Base-by-base conservation (phyloP, 2,888 invertebrate species). In the Artemia sinica region DNA sequence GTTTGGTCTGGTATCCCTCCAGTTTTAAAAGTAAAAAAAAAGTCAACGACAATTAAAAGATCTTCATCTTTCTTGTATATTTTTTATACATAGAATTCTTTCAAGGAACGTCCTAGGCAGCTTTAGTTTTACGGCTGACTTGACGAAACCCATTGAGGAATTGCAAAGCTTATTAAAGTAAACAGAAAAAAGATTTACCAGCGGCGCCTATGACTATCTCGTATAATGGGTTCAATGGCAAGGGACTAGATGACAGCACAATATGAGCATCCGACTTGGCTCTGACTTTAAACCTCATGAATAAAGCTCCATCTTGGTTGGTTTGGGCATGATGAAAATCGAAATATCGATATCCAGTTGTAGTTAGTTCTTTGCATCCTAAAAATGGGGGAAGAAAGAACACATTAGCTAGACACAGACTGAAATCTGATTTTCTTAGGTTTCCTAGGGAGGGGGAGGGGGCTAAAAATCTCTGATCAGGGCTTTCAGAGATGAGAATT, bases 211-310 rank as follows among this genome's bases (percentile, higher is more conserved):
- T 50, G 11, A 70, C 70, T 12, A 70, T 78, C 50, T 87, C 86
- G 76, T 87, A 87, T 0, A 85, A 85, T 0, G 83, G 80, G 74
- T 84, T 84, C 1, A 71, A 73, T 2, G 74, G 71, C 0, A 77
- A 74, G 0, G 84, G 82, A 8, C 74, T 75, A 0, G 78, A 75
- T 0, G 86, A 83, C 10, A 87, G 76, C 41, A 86, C 76, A 66
- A 87, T 84, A 73, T 87, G 87, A 0, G 86, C 87, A 75, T 87
- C 85, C 75, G 84, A 85, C 0, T 80, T 76, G 0, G 84, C 84
- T 72, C 85, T 77, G 49, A 87, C 84, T 0, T 84, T 84, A 68
- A 87, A 81, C 18, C 58, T 65, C n/a, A 71, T 41, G 12, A 67
- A 50, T 48, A 70, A 66, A 13, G 50, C 65, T 11, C 70, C 69